These are phyloP conservation scores for Oncorhynchus keta DNA, from an alignment of 2,113 vertebrate genomes.

Conservation along the genomic window DNA sequence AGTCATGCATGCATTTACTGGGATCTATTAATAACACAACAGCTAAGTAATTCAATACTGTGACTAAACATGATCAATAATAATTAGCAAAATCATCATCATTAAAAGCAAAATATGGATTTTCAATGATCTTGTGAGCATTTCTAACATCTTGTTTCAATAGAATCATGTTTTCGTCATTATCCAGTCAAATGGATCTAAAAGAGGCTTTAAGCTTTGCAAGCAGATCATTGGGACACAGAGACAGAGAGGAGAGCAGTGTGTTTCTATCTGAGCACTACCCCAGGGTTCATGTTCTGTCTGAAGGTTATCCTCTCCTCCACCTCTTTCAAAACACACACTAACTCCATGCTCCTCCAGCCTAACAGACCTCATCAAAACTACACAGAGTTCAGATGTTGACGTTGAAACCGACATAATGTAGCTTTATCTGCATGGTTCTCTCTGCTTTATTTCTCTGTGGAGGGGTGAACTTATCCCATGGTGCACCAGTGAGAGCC, in stretches of 20 bases:
- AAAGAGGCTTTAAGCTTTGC: background rate
- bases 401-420: background rate
- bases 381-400: conserved; percentile 5
- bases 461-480: conserved; percentile 2
- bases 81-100: background rate
- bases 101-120: background rate
- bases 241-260: background rate
- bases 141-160: background rate
- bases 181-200: too few relatives aligned
- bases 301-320: background rate
- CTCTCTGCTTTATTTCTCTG: background rate
- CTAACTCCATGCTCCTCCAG: background rate
- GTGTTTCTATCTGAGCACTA: background rate
- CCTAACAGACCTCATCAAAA: background rate
- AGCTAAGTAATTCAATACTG: too few relatives aligned
- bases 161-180: background rate
- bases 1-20: too few relatives aligned
- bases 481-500: conserved; percentile 7
- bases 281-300: conserved; percentile 2
- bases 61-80: background rate
- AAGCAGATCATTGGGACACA: background rate
- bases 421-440: background rate
- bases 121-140: background rate
- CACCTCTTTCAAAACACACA: background rate
- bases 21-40: too few relatives aligned